Evolutionary conservation across 2,888 invertebrate genomes (phyloP), one percentile per base, ranked within the genome.

Genomic region (Plutella xylostella): DNA sequence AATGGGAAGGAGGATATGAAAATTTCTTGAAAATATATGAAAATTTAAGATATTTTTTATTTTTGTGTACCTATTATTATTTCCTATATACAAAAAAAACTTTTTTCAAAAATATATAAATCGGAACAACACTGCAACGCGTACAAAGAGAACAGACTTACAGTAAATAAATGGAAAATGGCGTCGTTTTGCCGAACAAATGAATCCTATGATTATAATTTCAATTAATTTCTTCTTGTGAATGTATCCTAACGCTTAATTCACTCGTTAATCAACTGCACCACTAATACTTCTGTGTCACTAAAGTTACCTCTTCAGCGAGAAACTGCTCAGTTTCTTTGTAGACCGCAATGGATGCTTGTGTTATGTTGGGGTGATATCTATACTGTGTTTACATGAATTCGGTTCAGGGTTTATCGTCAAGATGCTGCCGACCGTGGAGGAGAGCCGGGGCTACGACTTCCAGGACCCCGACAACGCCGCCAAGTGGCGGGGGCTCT

Each of bases 401-500:
- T 78, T 67, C 72, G 64, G 63, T 59, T 65, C 64, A 67, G 75
- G 62, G 55, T 53, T 60, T 56, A 54, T 61, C 67, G 68, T 60
- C 72, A 79, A 67, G 63, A 82, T 83, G 82, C 72, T 85, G 64
- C 79, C 83, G 64, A 80, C 82, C 54, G 83, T 80, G 72, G 83
- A 83, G 72, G 85, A 85, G 72, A 75, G 74, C 59, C 75, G 77
- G 57, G 83, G 83, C 54, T 93, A 92, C 85, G 94, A 96, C 86
- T 96, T 95, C 82, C 89, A 90, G 71, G 92, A 92, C 73, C 91
- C 91, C 68, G 95, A 95, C 76, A 96, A 95, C 84, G 89, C 89
- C 60, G 88, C 89, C 58, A 96, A 96, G 88, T 97, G 97, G 97
- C 92, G 91, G 68, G 95, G 96, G 54, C 86, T 97, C 55, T 92